Conservation (phyloP, 2,113 vertebrate genomes). For the Andinoacara biseriatus region DNA sequence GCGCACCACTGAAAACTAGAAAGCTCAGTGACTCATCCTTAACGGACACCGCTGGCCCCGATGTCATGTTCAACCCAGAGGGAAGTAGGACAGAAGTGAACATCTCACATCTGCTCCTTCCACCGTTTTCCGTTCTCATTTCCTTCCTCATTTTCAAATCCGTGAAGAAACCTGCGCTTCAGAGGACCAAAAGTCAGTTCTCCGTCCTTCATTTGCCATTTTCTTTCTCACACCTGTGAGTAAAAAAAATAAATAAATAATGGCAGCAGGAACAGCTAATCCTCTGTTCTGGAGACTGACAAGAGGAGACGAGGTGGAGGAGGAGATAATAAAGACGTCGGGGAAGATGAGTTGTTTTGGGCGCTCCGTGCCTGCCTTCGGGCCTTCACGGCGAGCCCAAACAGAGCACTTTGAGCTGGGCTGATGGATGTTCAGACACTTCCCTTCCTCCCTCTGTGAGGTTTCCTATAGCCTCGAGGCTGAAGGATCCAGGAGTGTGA, state of each 20-base stretch:
- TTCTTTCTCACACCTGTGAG: neutral
- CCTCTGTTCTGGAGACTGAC: slow-evolving; percentile 3
- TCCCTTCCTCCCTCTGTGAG: neutral
- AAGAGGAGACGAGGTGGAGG: neutral
- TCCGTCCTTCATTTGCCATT: neutral
- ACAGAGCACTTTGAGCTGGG: slow-evolving; percentile 35
- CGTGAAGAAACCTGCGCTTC: neutral
- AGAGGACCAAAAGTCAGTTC: neutral
- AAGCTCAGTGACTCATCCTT: slow-evolving; percentile 8
- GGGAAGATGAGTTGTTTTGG: slow-evolving; percentile 4
- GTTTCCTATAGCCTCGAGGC: slow-evolving; percentile 18
- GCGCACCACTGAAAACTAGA: neutral
- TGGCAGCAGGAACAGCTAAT: slow-evolving; percentile 4
- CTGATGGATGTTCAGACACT: slow-evolving; percentile 32
- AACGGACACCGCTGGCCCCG: neutral
- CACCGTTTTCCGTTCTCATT: neutral
- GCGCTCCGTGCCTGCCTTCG: slow-evolving; percentile 35
- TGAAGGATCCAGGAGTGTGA: slow-evolving; percentile 34
- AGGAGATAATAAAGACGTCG: slow-evolving; percentile 2
- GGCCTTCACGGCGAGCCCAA: slow-evolving; percentile 48
- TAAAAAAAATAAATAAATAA: accelerated
- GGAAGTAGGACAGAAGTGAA: neutral
- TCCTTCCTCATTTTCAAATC: neutral
- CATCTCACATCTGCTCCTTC: slow-evolving; percentile 21
- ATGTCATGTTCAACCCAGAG: neutral